Evolutionary conservation across 2,888 invertebrate species (phyloP).

Genomic region (Agriotes lineatus): DNA sequence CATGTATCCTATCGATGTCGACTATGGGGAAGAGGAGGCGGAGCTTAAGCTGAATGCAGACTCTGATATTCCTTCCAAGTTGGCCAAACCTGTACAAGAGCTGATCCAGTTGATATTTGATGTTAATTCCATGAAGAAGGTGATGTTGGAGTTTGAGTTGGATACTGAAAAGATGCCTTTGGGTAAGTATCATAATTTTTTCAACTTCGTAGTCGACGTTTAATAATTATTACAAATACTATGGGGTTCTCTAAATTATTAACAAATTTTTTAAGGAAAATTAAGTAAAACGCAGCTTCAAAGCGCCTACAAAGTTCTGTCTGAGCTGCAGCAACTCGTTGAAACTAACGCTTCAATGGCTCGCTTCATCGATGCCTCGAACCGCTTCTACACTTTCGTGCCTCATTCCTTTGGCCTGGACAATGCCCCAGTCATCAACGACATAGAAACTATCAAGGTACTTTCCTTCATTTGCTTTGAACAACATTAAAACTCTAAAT

Average conservation of each 20-base stretch:
- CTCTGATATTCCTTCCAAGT: constrained; percentile 70
- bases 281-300: constrained; percentile 91
- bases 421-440: constrained; percentile 85
- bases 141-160: constrained; percentile 94
- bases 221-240: no score
- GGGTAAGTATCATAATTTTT: constrained; percentile 61
- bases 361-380: constrained; percentile 86
- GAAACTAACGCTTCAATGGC: constrained; percentile 66
- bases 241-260: no score
- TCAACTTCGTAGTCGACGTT: no score
- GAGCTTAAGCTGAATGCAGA: constrained; percentile 66
- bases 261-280: constrained; percentile 74
- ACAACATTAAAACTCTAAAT: no score
- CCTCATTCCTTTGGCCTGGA: constrained; percentile 94
- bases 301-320: constrained; percentile 85
- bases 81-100: constrained; percentile 83
- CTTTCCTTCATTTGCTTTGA: no score
- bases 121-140: constrained; percentile 90
- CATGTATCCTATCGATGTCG: constrained; percentile 91
- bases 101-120: constrained; percentile 91
- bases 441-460: constrained; percentile 78
- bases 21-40: constrained; percentile 73
- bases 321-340: constrained; percentile 74
- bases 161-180: constrained; percentile 98
- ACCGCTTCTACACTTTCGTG: constrained; percentile 93